Evolutionary conservation across 92 coral and sea anemone species (phyloP), one percentile per base, ranked within the genome.

Genomic region (Porites divaricata): DNA sequence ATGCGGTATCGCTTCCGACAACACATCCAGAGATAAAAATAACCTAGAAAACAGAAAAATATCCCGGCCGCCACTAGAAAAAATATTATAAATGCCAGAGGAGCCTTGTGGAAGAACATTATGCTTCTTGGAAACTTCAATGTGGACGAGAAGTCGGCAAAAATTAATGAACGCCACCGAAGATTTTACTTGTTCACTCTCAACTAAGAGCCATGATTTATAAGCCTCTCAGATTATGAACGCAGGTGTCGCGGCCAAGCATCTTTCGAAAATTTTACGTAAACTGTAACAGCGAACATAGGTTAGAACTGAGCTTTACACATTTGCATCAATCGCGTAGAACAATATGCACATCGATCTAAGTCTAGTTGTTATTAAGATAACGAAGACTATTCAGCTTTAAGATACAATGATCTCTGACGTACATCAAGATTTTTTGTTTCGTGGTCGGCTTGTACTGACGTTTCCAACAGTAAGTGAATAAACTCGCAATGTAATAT

Each of bases 11-110:
- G 49, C 63, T 82, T 82, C 25, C 86, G 86, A 63, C 86, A 82
- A 23, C 86, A 72, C 86, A 82, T 82, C 86, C 86, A 82, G 11
- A 82, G 17, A 21, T 82, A 82, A 24, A 82, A 82, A 82, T 82
- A 82, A 6, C 79, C 77, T 2, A 82, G 79, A 17, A 82, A 82
- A 2, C 86, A 82, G 86, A 82, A 82, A 63, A 82, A 82, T 24
- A 82, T 2, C 26, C 72, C 72, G 0, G 86, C 86, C 1, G 86
- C 86, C 2, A 82, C 86, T 15, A 82, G n/a, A 52, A 82, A 82
- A 53, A 82, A 82, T 2, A 82, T 70, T 8, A 82, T 82, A 53
- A 82, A 82, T 24, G 86, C 86, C 73, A 82, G 35, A 0, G 86
- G 86, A 19, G 86, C 86, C 49, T 62, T 62, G 79, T 82, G 79